Evolutionary conservation across 2,113 vertebrate genomes (phyloP), one percentile per base, ranked within the genome.

Genomic region (Phaethon lepturus): DNA sequence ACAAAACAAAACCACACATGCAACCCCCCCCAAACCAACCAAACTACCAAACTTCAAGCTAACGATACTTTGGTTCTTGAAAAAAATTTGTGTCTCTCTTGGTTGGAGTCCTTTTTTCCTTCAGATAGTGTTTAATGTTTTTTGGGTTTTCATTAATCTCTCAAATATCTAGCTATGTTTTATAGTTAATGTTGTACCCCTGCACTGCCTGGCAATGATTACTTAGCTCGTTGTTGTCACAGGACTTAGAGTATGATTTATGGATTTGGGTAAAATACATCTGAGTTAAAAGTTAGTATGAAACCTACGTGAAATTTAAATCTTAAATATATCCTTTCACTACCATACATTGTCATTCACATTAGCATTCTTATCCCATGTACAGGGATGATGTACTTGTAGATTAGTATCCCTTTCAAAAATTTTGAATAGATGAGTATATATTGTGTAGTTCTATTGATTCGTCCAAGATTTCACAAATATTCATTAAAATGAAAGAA

Each of bases 401-500:
- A 80, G 92, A 95, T 97, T 64, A 96, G 87, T 69, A 81, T 96
- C 69, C 76, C 92, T 91, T 97, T 96, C 86, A 95, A 55, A 93
- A 85, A 15, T 89, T 81, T 79, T 97, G 93, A 95, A 95, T 95
- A 94, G 96, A 95, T 97, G 94, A 93, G 66, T 93, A 23, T 92
- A 33, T 91, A 97, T 97, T 97, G 94, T 97, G 83, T 87, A 58
- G 88, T 82, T 95, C 73, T 93, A 64, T 75, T 85, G 84, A 81
- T 96, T 93, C 16, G 20, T 93, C 96, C 96, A 96, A 96, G 91
- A 96, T 93, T 96, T 95, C 95, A 97, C 95, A 97, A 97, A 95
- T 96, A 97, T 96, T 97, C 96, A 95, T 96, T 96, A 97, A 93
- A 94, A 75, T 63, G 86, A 95, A 96, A 97, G 91, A 18, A 95